Evolutionary conservation across 2,888 invertebrate genomes (phyloP).

Genomic region (Ormyrus pomaceus): DNA sequence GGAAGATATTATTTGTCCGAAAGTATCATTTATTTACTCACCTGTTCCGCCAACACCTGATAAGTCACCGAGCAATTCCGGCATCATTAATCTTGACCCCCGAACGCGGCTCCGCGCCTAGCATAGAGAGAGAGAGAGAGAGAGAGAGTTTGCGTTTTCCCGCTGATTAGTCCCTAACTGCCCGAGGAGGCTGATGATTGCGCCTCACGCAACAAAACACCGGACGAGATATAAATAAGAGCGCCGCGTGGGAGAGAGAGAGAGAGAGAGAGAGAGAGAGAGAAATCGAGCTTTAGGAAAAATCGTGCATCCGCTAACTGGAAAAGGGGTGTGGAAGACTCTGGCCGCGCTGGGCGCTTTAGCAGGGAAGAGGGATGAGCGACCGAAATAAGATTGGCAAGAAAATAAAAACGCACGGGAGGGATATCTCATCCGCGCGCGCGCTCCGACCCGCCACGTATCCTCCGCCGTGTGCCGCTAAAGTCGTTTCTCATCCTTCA

Average conservation of each 20-base stretch:
- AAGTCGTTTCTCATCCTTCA: conserved; percentile 48
- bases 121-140: neutral
- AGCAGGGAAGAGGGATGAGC: neutral
- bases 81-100: conserved; percentile 50
- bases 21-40: conserved; percentile 47
- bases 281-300: neutral
- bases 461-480: neutral
- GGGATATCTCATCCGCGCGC: neutral
- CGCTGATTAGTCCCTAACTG: conserved; percentile 45
- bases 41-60: conserved; percentile 45
- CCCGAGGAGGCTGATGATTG: conserved; percentile 41
- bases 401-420: conserved; percentile 14
- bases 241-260: neutral
- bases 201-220: conserved; percentile 45
- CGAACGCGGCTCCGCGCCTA: neutral
- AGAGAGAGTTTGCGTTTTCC: conserved; percentile 37
- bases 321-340: conserved; percentile 20
- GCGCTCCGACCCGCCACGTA: neutral
- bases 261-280: too few relatives aligned
- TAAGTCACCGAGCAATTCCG: conserved; percentile 48
- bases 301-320: conserved; percentile 25
- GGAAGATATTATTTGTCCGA: conserved; percentile 38
- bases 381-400: conserved; percentile 12
- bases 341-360: neutral
- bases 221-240: neutral